Evolutionary conservation across 2,797 vertebrate species (phyloP).

Genomic region (Parauchenoglanis punctatus): DNA sequence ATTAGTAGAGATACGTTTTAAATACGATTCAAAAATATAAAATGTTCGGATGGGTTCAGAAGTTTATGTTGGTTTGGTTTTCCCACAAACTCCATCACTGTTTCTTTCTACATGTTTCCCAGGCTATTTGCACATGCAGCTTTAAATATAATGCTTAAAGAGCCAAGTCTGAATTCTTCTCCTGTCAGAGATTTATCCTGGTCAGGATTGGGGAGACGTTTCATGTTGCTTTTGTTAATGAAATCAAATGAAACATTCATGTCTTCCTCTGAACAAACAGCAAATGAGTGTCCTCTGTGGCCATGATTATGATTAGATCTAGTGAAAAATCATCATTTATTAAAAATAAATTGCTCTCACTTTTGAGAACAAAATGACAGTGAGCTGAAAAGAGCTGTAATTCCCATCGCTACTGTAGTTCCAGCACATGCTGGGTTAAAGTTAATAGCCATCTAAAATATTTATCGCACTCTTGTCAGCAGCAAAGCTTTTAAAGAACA

Average conservation of each 20-base stretch:
- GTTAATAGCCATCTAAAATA: constrained; percentile 19
- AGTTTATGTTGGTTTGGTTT: no score
- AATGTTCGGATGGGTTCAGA: neutral
- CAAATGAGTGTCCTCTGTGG: neutral
- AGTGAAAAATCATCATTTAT: neutral
- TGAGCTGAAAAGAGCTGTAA: neutral
- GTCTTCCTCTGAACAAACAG: neutral
- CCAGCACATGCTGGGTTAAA: constrained; percentile 18
- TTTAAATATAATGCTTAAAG: neutral
- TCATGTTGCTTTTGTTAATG: neutral
- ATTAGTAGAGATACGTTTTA: neutral
- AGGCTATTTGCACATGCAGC: neutral
- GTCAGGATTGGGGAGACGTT: neutral
- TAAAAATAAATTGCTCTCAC: neutral
- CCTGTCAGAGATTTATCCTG: neutral
- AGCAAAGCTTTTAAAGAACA: constrained; percentile 17
- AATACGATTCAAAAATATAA: neutral
- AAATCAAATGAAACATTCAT: neutral
- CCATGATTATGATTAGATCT: neutral
- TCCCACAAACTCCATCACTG: no score
- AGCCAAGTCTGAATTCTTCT: neutral
- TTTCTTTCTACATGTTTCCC: neutral
- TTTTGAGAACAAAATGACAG: neutral
- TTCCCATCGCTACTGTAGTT: neutral
- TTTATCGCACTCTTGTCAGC: constrained; percentile 20